A percentile compares a stretch with the other conserved stretches of the same genome.
Evolutionary conservation across 92 coral and sea anemone species (phyloP).

Genomic region (Virgularia gustaviana): DNA sequence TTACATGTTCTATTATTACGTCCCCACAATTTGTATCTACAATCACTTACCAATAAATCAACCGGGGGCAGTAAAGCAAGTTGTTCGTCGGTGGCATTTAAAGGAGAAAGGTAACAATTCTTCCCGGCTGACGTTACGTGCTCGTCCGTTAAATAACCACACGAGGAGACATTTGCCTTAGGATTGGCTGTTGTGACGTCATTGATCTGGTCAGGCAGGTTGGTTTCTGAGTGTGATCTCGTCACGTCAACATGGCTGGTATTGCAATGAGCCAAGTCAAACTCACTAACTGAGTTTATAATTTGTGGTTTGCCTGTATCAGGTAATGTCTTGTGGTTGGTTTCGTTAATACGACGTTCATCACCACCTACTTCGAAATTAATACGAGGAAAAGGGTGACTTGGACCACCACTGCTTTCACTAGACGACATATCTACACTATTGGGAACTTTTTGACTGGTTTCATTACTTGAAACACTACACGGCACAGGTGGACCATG

Average conservation of each 20-base stretch:
- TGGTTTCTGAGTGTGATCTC: constrained; percentile 14
- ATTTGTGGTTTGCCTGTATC: too few relatives aligned
- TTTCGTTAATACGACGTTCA: too few relatives aligned
- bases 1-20: too few relatives aligned
- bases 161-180: background rate
- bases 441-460: too few relatives aligned
- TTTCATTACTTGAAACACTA: too few relatives aligned
- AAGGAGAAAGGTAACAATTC: constrained; percentile 91
- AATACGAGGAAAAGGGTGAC: too few relatives aligned
- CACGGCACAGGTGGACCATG: too few relatives aligned
- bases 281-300: constrained; percentile 9
- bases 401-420: too few relatives aligned
- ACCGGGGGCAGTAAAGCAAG: constrained; percentile 76
- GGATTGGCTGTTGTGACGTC: background rate
- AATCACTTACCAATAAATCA: constrained; percentile 82
- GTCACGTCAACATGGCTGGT: background rate
- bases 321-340: too few relatives aligned
- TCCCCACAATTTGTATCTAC: background rate
- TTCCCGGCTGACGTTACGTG: constrained; percentile 63
- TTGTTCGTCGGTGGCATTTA: constrained; percentile 81
- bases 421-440: too few relatives aligned
- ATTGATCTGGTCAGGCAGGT: background rate
- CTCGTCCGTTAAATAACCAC: constrained; percentile 20
- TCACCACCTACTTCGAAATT: too few relatives aligned
- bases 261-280: background rate